These are phyloP conservation scores for Acleris emargana DNA, from an alignment of 2,888 invertebrate species.

Conservation along the genomic window DNA sequence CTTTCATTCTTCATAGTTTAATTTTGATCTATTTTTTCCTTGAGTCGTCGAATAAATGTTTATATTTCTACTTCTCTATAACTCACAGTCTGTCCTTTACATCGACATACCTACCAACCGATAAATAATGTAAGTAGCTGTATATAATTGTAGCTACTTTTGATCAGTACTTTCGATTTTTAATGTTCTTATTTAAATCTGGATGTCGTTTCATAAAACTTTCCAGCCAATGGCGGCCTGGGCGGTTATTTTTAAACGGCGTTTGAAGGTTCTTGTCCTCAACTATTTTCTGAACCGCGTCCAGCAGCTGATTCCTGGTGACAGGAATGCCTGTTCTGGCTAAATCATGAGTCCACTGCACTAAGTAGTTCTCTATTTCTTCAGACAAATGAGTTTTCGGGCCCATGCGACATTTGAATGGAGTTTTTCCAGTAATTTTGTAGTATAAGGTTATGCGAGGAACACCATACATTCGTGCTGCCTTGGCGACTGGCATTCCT, in stretches of 20 bases:
- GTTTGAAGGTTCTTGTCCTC: conserved; percentile 1
- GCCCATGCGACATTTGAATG: not conserved
- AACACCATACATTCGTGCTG: not conserved
- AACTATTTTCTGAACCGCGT: not conserved
- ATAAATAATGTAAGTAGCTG: too few relatives aligned
- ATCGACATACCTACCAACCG: too few relatives aligned
- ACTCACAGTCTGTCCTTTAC: too few relatives aligned
- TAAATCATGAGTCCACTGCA: not conserved
- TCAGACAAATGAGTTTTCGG: conserved; percentile 6
- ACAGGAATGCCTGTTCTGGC: not conserved
- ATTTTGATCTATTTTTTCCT: too few relatives aligned
- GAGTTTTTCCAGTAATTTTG: not conserved
- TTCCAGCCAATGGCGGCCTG: not conserved
- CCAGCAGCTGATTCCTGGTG: not conserved
- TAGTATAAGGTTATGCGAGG: not conserved
- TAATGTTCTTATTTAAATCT: not conserved
- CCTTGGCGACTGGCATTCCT: not conserved
- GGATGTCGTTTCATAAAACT: conserved; percentile 7
- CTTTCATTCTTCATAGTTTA: too few relatives aligned
- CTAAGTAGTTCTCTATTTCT: not conserved
- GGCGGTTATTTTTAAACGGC: conserved; percentile 6
- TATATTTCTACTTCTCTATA: too few relatives aligned
- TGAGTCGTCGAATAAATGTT: too few relatives aligned
- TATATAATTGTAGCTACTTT: too few relatives aligned
- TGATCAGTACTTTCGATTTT: too few relatives aligned